A percentile compares a stretch with the other conserved stretches of the same genome.
These are phyloP conservation scores for Oophaga pumilio DNA, from an alignment of 2,113 vertebrate genomes.

Conservation along the genomic window DNA sequence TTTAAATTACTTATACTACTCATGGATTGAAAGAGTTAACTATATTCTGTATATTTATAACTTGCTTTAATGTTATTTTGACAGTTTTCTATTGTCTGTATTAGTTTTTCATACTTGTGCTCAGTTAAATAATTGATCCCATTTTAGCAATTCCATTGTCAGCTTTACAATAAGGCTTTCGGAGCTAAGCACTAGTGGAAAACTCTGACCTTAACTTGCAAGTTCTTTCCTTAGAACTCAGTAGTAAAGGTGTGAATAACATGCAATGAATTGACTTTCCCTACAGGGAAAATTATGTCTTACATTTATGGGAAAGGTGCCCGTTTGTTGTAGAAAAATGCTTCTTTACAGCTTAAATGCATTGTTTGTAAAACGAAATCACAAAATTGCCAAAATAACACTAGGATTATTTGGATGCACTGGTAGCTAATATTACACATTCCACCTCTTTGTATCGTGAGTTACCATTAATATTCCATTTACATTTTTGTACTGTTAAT, in stretches of 20 bases:
- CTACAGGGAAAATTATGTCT: slow-evolving; percentile 7
- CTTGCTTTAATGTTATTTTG: background rate
- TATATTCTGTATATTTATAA: no score
- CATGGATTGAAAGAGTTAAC: no score
- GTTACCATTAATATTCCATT: slow-evolving; percentile 7
- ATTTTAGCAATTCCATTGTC: background rate
- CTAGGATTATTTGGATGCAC: background rate
- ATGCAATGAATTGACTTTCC: background rate
- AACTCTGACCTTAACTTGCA: background rate
- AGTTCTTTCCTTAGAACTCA: background rate
- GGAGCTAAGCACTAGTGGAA: background rate
- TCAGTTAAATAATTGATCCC: background rate
- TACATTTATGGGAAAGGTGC: background rate
- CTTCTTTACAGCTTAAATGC: background rate
- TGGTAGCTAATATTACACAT: background rate
- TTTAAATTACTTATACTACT: no score
- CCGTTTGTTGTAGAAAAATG: slow-evolving; percentile 4
- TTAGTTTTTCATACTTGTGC: no score
- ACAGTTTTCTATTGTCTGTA: no score
- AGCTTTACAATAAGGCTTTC: background rate
- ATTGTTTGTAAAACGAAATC: background rate
- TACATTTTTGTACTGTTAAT: slow-evolving; percentile 27
- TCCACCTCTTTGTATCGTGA: background rate
- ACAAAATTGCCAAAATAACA: background rate
- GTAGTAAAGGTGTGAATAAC: background rate